Percentiles rank a stretch among this genome's conserved stretches.
phyloP scores from a whole-genome alignment of 2,888 invertebrate genomes.

The Syrista parreyssii region DNA sequence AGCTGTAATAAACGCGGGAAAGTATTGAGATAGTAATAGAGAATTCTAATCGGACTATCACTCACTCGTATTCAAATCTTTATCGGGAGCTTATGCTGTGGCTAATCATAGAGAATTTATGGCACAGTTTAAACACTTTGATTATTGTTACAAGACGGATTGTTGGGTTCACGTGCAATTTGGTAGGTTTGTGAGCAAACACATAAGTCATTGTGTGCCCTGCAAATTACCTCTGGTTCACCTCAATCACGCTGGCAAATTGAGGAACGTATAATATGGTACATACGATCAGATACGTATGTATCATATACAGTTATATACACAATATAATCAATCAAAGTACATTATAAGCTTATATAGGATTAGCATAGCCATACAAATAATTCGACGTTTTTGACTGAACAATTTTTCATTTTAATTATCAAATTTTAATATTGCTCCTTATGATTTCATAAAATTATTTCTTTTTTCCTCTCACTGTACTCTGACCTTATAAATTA shows the following conservation, averaged over 20 bases:
- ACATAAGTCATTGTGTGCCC: not conserved
- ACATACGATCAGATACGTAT: not conserved
- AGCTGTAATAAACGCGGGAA: not conserved
- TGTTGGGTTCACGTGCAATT: not conserved
- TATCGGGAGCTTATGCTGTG: not conserved
- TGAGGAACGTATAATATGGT: not conserved
- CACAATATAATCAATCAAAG: not conserved
- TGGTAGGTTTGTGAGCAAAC: not conserved
- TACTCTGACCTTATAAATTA: too few relatives aligned
- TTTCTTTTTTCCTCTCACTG: too few relatives aligned
- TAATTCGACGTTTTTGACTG: too few relatives aligned
- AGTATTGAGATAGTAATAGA: not conserved
- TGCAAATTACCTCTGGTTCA: not conserved
- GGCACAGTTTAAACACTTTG: not conserved
- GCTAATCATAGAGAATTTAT: not conserved
- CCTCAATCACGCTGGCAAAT: not conserved
- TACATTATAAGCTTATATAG: not conserved
- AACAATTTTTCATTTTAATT: not conserved
- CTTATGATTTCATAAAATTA: not conserved
- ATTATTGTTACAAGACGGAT: not conserved
- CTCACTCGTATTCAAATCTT: not conserved
- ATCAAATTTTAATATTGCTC: not conserved
- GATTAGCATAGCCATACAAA: not conserved
- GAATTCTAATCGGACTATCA: not conserved
- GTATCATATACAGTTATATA: not conserved